phyloP scores from a whole-genome alignment of 2,888 invertebrate species.

The Abrostola triplasia region DNA sequence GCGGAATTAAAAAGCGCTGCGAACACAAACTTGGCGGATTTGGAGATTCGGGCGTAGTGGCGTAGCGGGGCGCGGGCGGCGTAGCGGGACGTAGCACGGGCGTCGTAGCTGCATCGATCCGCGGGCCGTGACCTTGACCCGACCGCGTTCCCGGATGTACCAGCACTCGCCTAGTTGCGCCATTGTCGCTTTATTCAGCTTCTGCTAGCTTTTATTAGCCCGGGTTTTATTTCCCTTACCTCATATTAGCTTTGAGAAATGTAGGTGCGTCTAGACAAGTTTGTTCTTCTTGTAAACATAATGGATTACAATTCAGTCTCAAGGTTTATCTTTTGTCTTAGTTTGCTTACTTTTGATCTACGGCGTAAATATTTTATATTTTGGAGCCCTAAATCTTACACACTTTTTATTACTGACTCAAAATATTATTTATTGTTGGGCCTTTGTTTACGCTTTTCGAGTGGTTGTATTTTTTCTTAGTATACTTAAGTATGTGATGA shows the following conservation, averaged over 20 bases:
- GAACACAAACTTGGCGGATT: constrained; percentile 56
- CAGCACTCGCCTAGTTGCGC: constrained; percentile 79
- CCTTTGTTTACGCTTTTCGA: constrained; percentile 31
- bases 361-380: constrained; percentile 41
- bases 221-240: constrained; percentile 70
- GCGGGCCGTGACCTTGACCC: constrained; percentile 90
- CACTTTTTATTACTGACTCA: constrained; percentile 25
- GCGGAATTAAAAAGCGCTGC: constrained; percentile 60
- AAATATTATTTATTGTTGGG: constrained; percentile 23
- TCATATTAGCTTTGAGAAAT: constrained; percentile 56
- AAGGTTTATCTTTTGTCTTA: constrained; percentile 35
- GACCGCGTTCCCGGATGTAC: constrained; percentile 88
- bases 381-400: constrained; percentile 21
- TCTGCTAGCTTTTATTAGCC: constrained; percentile 80
- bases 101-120: constrained; percentile 90
- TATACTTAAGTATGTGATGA: no score
- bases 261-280: constrained; percentile 64
- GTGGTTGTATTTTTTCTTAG: constrained; percentile 5
- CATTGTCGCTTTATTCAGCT: constrained; percentile 80
- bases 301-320: constrained; percentile 44
- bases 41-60: constrained; percentile 64
- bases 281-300: constrained; percentile 45
- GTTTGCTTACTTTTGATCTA: constrained; percentile 31
- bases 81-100: constrained; percentile 70
- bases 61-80: constrained; percentile 63